These are phyloP conservation scores for Otocyon megalotis DNA, from an alignment of 2,113 vertebrate genomes.

Conservation along the genomic window DNA sequence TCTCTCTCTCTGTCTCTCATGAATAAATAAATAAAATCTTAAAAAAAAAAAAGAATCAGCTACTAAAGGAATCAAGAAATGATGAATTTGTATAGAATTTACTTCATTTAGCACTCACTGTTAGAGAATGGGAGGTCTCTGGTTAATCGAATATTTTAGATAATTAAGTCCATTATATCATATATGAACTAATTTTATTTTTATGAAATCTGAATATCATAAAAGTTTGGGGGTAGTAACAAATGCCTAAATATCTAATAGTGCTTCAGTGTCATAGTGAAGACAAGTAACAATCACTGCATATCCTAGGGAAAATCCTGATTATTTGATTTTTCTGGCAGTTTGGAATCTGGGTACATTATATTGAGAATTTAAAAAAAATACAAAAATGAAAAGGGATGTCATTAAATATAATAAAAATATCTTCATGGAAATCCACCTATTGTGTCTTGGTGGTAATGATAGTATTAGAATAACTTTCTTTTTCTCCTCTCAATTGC, in stretches of 20 bases:
- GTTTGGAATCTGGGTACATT: neutral
- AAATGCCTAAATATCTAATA: neutral
- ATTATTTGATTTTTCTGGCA: constrained; percentile 46
- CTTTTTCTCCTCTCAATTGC: neutral
- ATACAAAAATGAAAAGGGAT: neutral
- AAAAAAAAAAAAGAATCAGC: neutral
- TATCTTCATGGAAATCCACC: neutral
- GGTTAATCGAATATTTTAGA: constrained; percentile 27
- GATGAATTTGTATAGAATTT: neutral
- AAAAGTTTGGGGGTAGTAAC: neutral
- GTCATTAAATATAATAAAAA: neutral
- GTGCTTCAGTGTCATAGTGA: neutral
- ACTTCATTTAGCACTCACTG: constrained; percentile 11
- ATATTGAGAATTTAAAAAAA: neutral
- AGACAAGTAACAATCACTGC: neutral
- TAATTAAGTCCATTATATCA: neutral
- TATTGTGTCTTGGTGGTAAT: neutral
- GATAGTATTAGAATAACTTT: neutral
- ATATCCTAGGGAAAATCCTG: neutral
- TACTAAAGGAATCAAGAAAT: constrained; percentile 39
- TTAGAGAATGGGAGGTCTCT: constrained; percentile 1
- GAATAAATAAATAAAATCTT: no score
- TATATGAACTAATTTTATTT: constrained; percentile 6
- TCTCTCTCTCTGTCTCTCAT: no score
- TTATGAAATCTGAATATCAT: neutral